Evolutionary conservation across 2,888 invertebrate species (phyloP), one percentile per base, ranked within the genome.

Genomic region (Cyrtodaria siliqua): DNA sequence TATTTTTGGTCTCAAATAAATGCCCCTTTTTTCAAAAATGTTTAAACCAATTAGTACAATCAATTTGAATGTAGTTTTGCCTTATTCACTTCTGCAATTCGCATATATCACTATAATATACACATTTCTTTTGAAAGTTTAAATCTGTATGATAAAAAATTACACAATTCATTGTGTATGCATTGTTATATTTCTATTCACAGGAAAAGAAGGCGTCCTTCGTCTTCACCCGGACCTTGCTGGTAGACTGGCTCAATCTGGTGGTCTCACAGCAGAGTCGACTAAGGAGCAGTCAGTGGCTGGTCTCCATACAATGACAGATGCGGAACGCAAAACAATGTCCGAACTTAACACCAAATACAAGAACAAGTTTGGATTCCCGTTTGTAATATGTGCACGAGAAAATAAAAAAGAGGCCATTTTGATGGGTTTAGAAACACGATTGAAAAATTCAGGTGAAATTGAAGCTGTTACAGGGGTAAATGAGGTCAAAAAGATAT

Each of bases 391-490:
- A 9, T 87, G 87, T 72, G 87, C 82, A 0, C 67, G 86, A 9
- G 71, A 87, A 52, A 88, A 89, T 59, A 89, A 87, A 57, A 88
- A 85, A 61, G 82, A 81, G 9, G 82, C 85, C 47, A 88, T 89
- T 40, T 50, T 89, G 23, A 52, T 57, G 9, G 86, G 82, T 23
- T 50, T 89, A 9, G 79, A 80, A 26, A 26, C 23, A 8, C 42
- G 89, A 24, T 40, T 86, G 16, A 16, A 72, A 9, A 86, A 88
- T 47, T 40, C 68, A 1, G 27, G 18, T 1, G 75, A 76, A 18
- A 33, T 42, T 23, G 87, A 89, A 72, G 73, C 77, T 14, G 57
- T 68, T 1, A 83, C 81, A 1, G 87, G 86, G 1, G 68, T 86
- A 1, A 81, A 79, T 20, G 86, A 89, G 69, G 86, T 89, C 14